Evolutionary conservation across 2,113 vertebrate species (phyloP).

Genomic region (Verasper variegatus): DNA sequence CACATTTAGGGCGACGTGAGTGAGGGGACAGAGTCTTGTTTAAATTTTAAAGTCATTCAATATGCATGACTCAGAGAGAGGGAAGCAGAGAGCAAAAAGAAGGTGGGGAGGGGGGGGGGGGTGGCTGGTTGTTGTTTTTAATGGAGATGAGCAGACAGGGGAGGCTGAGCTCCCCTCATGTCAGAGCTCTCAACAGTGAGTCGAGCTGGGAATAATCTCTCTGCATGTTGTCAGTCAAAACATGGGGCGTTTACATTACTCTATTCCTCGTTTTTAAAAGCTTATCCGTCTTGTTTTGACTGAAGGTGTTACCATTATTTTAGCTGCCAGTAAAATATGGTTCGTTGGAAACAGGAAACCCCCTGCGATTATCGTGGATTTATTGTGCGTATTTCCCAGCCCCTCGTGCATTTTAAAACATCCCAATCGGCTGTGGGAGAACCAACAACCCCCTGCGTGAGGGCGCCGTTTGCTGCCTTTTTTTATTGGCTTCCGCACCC

Average conservation of each 20-base stretch:
- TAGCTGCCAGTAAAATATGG: slow-evolving; percentile 46
- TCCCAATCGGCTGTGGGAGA: slow-evolving; percentile 38
- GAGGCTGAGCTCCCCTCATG: slow-evolving; percentile 29
- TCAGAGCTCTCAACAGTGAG: slow-evolving; percentile 33
- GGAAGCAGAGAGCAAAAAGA: neutral
- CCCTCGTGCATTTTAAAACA: slow-evolving; percentile 53
- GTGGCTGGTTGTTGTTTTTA: slow-evolving; percentile 37
- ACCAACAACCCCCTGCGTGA: slow-evolving; percentile 10
- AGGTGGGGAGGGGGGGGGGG: neutral
- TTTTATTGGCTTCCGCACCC: slow-evolving; percentile 67
- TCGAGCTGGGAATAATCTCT: slow-evolving; percentile 38
- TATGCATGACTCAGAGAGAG: slow-evolving; percentile 35
- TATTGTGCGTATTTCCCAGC: slow-evolving; percentile 50
- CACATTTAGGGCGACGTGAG: neutral
- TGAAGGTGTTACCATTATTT: slow-evolving; percentile 50
- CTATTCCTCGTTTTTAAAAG: slow-evolving; percentile 39
- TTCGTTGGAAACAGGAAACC: slow-evolving; percentile 61
- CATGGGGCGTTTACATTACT: slow-evolving; percentile 32
- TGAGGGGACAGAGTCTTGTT: slow-evolving; percentile 42
- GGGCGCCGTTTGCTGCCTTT: slow-evolving; percentile 36
- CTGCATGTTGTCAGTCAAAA: slow-evolving; percentile 56
- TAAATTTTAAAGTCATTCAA: slow-evolving; percentile 61
- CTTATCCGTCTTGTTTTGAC: slow-evolving; percentile 46
- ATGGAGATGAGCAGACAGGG: slow-evolving; percentile 56
- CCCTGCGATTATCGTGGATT: slow-evolving; percentile 62